Evolutionary conservation across 2,113 vertebrate genomes (phyloP), one percentile per base, ranked within the genome.

Genomic region (Paradisaea rubra): DNA sequence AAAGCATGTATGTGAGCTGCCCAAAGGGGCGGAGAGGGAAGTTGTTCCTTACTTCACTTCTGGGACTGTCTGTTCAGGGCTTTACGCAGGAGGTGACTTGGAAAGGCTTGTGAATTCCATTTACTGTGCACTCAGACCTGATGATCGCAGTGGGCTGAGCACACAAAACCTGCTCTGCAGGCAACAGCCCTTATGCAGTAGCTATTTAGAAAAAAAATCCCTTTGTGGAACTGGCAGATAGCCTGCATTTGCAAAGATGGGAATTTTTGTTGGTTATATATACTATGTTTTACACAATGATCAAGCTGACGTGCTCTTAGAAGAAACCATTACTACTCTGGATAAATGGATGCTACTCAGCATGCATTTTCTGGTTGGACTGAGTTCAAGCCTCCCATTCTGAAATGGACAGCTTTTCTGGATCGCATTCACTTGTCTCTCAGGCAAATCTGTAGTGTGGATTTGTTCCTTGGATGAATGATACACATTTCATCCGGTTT

Each of bases 81-180:
- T 95, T 95, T 88, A 71, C 93, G 63, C 92, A 94, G 94, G 96
- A 95, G 91, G 91, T 93, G 88, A 72, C 92, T 97, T 96, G 97
- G 96, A 97, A 94, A 69, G 73, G 78, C 72, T 96, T 21, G 57
- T 94, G 93, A 96, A 95, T 96, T 97, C 95, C 96, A 81, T 93
- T 96, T 93, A 94, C 95, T 92, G 59, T 76, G 91, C 86, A 80
- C 94, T 97, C 93, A 87, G 95, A 94, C 88, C 86, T 91, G 94
- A 69, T 52, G 82, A 89, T 69, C 8, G 7, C 63, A 89, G 94
- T 68, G 86, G 73, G 68, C 78, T 94, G 82, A 92, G 86, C 88
- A 63, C 49, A 95, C 27, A 87, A 85, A 93, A 96, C 94, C 88
- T 79, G 91, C 91, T 96, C 88, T 91, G 89, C 91, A 87, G 82